Percentiles rank a stretch among this genome's conserved stretches.
Evolutionary conservation across 2,113 vertebrate species (phyloP).

Genomic region (Merops nubicus): DNA sequence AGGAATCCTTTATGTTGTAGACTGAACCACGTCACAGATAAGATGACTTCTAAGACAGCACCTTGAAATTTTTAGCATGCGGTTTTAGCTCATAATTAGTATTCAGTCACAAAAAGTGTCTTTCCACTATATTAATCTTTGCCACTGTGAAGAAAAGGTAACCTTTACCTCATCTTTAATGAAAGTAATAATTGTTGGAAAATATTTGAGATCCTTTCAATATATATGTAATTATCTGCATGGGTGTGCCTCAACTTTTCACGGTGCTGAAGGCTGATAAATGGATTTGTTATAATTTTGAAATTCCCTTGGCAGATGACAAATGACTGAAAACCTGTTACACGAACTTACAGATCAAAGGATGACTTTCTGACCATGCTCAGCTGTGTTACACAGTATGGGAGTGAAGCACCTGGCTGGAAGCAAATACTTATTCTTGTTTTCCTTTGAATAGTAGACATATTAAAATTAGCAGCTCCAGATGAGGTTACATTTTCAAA

Average conservation of each 20-base stretch:
- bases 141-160: neutral
- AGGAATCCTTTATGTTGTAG: neutral
- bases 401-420: neutral
- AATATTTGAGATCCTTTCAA: neutral
- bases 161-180: neutral
- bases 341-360: conserved; percentile 16
- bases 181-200: neutral
- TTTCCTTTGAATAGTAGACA: neutral
- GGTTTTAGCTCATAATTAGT: neutral
- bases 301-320: neutral
- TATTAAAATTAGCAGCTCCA: neutral
- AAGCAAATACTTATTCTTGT: conserved; percentile 15
- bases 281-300: neutral
- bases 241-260: neutral
- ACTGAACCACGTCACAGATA: neutral
- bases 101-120: neutral
- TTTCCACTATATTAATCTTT: neutral
- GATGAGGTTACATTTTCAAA: neutral
- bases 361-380: neutral
- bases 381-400: neutral
- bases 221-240: neutral
- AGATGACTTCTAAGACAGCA: neutral
- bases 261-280: neutral
- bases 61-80: neutral
- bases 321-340: neutral